Base-by-base conservation (phyloP, 2,888 invertebrate genomes). In the Petrophora chlorosata region DNA sequence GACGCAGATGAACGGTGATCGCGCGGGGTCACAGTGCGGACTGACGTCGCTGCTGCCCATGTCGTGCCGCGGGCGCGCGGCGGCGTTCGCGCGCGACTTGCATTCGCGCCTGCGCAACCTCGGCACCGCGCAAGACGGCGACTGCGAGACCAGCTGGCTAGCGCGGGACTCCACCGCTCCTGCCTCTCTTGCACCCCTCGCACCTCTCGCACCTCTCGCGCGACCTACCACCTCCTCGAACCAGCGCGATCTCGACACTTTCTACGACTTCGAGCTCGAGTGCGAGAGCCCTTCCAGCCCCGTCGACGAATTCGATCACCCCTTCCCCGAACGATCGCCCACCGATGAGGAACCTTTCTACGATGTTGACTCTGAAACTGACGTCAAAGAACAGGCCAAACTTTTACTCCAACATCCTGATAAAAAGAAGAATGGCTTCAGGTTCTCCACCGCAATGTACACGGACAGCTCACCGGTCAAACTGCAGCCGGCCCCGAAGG, bases 11-110 rank as follows among this genome's bases (percentile, higher is more conserved):
- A 91, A 78, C 79, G 86, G 89, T 66, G 87, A 89, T 80, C 92
- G 87, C 79, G 85, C 89, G 72, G 85, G 82, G 53, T 75, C 87
- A 65, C 92, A 92, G 90, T 94, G 94, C 84, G 93, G 94, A 70
- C 87, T 94, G 70, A 92, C 92, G 70, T 93, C 94, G 62, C 87
- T 94, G 63, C 86, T 94, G 85, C 93, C 94, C 74, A 94, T 94
- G 93, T 95, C 95, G 80, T 96, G 95, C 79, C 92, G 95, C 50
- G 94, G 94, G 49, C 92, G 95, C 44, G 95, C 96, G 45, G 96
- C 95, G 76, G 94, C 95, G 48, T 96, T 96, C 81, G 96, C 96
- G 58, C 92, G 94, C 50, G 94, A 94, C 71, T 88, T 96, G 55
- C 95, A 95, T 73, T 93, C 94, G 44, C 93, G 95, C 56, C 87